These are phyloP conservation scores for Caenorhabditis sp. DNA, from an alignment of 2,888 invertebrate species.

Conservation along the genomic window DNA sequence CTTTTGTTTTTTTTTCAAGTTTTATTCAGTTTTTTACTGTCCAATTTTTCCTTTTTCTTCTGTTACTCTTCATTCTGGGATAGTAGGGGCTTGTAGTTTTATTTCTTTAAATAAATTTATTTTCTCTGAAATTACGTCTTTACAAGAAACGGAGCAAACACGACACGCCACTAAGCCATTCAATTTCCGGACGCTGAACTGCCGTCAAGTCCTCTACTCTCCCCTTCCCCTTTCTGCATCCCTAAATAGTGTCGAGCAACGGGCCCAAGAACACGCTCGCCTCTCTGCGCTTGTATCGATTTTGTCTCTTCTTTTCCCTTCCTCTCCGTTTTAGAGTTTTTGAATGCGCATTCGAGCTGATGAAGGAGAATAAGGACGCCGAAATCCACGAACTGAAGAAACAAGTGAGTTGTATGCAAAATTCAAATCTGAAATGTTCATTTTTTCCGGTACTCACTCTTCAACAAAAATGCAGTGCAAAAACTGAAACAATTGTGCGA, in stretches of 20 bases:
- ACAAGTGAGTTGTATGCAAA: constrained; percentile 49
- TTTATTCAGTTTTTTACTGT: not conserved
- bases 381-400: constrained; percentile 61
- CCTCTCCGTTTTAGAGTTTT: too few relatives aligned
- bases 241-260: not conserved
- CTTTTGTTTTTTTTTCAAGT: not conserved
- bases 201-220: too few relatives aligned
- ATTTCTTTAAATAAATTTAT: constrained; percentile 26
- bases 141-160: not conserved
- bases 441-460: constrained; percentile 59
- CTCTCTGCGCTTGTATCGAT: constrained; percentile 40
- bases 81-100: constrained; percentile 42
- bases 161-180: not conserved
- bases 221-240: not conserved
- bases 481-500: constrained; percentile 73
- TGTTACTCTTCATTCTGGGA: constrained; percentile 33
- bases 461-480: constrained; percentile 67
- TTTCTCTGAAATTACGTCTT: too few relatives aligned
- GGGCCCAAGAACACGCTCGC: constrained; percentile 5
- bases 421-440: too few relatives aligned
- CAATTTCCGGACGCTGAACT: not conserved
- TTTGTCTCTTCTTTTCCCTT: constrained; percentile 24
- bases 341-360: constrained; percentile 13
- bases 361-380: constrained; percentile 49
- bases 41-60: constrained; percentile 3